Conservation (phyloP, 2,113 vertebrate genomes). For the Carassius carassius region DNA sequence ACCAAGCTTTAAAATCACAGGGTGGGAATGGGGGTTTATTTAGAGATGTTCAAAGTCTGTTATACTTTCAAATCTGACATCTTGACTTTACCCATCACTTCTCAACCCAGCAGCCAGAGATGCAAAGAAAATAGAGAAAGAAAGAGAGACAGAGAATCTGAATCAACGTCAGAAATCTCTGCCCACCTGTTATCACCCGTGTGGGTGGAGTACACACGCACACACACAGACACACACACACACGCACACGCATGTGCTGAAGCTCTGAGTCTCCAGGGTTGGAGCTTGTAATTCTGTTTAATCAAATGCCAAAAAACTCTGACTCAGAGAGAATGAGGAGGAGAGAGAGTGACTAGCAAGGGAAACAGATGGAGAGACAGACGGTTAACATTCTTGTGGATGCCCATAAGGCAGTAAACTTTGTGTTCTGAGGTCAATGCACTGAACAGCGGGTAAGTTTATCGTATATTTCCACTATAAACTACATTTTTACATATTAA, state of each 20-base stretch:
- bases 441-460: slow-evolving; percentile 29
- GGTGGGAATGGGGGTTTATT: background rate
- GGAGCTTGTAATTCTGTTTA: slow-evolving; percentile 51
- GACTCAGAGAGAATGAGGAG: slow-evolving; percentile 46
- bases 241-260: slow-evolving; percentile 14
- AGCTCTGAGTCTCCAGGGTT: slow-evolving; percentile 39
- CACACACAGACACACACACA: background rate
- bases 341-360: slow-evolving; percentile 15
- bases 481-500: background rate
- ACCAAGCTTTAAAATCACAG: background rate
- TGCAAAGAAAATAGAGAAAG: slow-evolving; percentile 17
- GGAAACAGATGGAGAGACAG: slow-evolving; percentile 65
- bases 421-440: slow-evolving; percentile 35
- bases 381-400: slow-evolving; percentile 34
- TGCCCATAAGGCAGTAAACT: slow-evolving; percentile 33
- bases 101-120: background rate
- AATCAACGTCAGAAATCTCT: slow-evolving; percentile 38
- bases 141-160: slow-evolving; percentile 22
- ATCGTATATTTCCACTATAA: slow-evolving; percentile 16
- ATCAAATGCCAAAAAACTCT: slow-evolving; percentile 58
- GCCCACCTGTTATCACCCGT: slow-evolving; percentile 46
- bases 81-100: slow-evolving; percentile 31
- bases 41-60: slow-evolving; percentile 19
- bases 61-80: slow-evolving; percentile 29
- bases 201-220: slow-evolving; percentile 45